These are phyloP conservation scores for Elanus axillaris DNA, from an alignment of 2,113 vertebrate genomes.

Conservation along the genomic window DNA sequence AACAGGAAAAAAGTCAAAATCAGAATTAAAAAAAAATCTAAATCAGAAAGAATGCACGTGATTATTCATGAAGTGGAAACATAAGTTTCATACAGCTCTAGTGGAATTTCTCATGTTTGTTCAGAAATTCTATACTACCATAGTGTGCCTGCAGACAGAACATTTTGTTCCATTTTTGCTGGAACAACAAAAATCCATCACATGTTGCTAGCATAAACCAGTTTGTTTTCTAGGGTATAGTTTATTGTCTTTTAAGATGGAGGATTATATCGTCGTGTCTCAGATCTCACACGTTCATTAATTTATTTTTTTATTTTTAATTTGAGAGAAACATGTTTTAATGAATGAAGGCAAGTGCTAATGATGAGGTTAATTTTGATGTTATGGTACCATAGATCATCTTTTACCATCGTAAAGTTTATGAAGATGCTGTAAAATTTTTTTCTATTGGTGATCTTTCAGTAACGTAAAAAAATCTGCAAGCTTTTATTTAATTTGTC, in stretches of 20 bases:
- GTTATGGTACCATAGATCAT: background rate
- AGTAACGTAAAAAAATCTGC: background rate
- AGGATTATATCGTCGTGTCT: background rate
- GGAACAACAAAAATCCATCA: background rate
- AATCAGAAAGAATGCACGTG: rapidly evolving
- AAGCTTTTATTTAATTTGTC: background rate
- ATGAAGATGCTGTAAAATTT: background rate
- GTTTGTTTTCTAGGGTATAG: background rate
- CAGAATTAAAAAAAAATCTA: background rate
- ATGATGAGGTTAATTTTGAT: background rate
- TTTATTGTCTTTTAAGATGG: background rate
- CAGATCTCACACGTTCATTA: background rate
- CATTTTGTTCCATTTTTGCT: background rate
- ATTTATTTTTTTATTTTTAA: background rate
- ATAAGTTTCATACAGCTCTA: slow-evolving; percentile 17
- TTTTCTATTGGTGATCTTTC: background rate
- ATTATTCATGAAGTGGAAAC: background rate
- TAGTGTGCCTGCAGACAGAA: background rate
- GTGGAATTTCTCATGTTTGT: background rate
- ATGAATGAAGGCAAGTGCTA: background rate
- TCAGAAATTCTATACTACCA: background rate
- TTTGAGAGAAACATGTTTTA: background rate
- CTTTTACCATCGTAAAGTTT: background rate
- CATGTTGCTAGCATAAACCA: background rate
- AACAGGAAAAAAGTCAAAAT: background rate